Percentiles rank a stretch among this genome's conserved stretches.
phyloP scores from a whole-genome alignment of 2,113 vertebrate genomes.

The Menura novaehollandiae region DNA sequence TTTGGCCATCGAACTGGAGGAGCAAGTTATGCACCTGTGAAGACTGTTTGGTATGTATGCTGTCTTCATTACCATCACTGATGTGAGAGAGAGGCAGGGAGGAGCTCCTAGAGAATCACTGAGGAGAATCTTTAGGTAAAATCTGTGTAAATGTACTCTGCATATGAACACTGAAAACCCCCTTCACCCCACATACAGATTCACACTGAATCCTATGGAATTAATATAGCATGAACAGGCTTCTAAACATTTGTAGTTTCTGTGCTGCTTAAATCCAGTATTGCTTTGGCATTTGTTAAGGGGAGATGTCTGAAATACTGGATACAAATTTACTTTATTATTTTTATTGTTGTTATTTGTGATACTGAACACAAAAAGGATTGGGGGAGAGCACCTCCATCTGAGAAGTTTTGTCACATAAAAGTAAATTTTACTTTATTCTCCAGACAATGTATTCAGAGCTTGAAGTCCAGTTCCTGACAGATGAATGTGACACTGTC shows the following conservation, averaged over 20 bases:
- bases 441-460: conserved; percentile 85
- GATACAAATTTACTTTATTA: not conserved
- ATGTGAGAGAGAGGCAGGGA: not conserved
- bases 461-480: conserved; percentile 85
- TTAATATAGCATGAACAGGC: not conserved
- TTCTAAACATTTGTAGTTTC: not conserved
- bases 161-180: not conserved
- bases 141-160: not conserved
- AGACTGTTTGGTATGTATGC: conserved; percentile 81
- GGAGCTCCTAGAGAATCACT: not conserved
- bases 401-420: not conserved
- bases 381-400: not conserved
- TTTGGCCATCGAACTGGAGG: conserved; percentile 91
- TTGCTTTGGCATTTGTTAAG: not conserved
- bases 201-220: not conserved
- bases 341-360: not conserved
- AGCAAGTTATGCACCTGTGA: conserved; percentile 85
- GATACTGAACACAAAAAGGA: not conserved
- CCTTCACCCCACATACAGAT: not conserved
- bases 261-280: not conserved
- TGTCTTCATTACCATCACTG: not conserved
- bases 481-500: conserved; percentile 90
- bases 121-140: not conserved
- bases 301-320: not conserved
- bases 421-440: not conserved